These are phyloP conservation scores for Anolis sagrei DNA, from an alignment of 2,113 vertebrate genomes.

Conservation along the genomic window DNA sequence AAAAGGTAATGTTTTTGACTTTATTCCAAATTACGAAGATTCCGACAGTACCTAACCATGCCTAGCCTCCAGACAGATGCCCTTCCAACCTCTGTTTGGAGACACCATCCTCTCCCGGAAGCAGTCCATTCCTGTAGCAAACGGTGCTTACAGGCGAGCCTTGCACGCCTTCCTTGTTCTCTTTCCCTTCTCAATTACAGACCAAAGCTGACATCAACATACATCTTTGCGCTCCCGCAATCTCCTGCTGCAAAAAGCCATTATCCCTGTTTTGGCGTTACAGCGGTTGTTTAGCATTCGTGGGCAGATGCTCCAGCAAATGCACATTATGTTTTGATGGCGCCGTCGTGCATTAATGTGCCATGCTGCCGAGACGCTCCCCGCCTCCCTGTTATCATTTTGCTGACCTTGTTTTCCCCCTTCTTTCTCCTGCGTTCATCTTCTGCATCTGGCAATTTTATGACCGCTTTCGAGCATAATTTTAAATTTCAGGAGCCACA, in stretches of 20 bases:
- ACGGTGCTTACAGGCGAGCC: too few relatives aligned
- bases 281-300: neutral
- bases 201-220: too few relatives aligned
- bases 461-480: neutral
- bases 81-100: too few relatives aligned
- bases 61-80: too few relatives aligned
- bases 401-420: neutral
- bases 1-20: too few relatives aligned
- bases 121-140: too few relatives aligned
- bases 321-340: neutral
- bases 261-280: neutral
- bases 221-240: neutral
- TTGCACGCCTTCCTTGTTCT: neutral
- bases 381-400: neutral
- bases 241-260: neutral
- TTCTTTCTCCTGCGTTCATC: neutral
- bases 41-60: accelerated
- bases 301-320: neutral
- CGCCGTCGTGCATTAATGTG: neutral
- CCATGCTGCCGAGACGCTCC: neutral
- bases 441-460: neutral
- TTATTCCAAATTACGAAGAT: too few relatives aligned
- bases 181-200: neutral
- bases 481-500: too few relatives aligned
- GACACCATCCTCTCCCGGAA: too few relatives aligned